phyloP scores from a whole-genome alignment of 2,113 vertebrate species.

The Hiodon tergisus region DNA sequence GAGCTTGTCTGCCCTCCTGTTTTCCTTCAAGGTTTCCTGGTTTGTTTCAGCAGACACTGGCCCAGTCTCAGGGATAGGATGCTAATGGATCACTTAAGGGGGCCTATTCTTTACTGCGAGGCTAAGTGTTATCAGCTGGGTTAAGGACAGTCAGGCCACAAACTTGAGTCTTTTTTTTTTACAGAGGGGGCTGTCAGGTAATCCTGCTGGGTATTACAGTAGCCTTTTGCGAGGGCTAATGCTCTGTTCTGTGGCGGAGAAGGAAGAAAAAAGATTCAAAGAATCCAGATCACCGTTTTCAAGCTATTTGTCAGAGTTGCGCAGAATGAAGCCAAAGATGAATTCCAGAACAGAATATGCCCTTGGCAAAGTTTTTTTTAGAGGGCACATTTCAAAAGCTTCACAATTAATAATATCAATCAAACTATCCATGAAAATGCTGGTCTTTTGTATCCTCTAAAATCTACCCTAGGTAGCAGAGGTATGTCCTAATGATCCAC shows the following conservation, averaged over 20 bases:
- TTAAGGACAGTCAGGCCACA: conserved; percentile 41
- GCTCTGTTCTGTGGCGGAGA: conserved; percentile 18
- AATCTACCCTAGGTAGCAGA: too few relatives aligned
- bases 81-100: conserved; percentile 51
- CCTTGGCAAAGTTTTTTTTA: background rate
- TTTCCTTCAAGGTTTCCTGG: conserved; percentile 53
- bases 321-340: conserved; percentile 14
- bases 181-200: conserved; percentile 35
- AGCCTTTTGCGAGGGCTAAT: conserved; percentile 32
- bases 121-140: conserved; percentile 47
- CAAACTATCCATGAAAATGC: background rate
- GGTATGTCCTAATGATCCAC: too few relatives aligned
- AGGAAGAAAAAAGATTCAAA: conserved; percentile 19
- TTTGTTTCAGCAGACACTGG: conserved; percentile 47
- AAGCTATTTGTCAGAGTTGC: conserved; percentile 19
- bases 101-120: conserved; percentile 39
- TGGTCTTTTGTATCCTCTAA: too few relatives aligned
- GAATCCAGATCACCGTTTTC: conserved; percentile 15
- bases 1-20: conserved; percentile 47
- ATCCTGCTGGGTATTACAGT: conserved; percentile 41
- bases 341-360: conserved; percentile 14
- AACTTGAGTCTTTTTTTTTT: conserved; percentile 14
- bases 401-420: background rate
- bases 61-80: conserved; percentile 44
- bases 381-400: conserved; percentile 15